Conservation (phyloP, 2,113 vertebrate species). For the Scalopus aquaticus region DNA sequence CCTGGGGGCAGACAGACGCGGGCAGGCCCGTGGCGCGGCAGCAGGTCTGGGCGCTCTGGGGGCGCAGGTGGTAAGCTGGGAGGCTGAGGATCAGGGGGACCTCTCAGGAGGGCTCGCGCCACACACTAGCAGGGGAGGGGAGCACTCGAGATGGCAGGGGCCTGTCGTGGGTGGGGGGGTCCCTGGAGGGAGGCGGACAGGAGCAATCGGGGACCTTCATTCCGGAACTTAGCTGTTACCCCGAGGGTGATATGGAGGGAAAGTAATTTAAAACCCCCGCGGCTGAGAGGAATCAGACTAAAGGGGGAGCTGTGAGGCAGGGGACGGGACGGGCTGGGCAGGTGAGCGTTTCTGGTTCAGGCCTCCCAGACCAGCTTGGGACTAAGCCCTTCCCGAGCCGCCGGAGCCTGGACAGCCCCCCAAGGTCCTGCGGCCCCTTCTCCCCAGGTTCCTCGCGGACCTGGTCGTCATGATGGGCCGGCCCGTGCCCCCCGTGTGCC, state of each 20-base stretch:
- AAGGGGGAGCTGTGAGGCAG: not conserved
- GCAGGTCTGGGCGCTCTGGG: not conserved
- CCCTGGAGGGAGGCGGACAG: not conserved
- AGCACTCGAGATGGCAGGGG: not conserved
- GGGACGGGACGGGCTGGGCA: no score
- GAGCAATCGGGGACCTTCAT: not conserved
- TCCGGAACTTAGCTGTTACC: not conserved
- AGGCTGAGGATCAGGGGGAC: not conserved
- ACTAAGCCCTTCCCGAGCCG: not conserved
- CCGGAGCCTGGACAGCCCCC: not conserved
- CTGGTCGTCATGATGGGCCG: not conserved
- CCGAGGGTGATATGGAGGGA: not conserved
- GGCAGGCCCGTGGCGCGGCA: not conserved
- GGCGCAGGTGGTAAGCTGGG: not conserved
- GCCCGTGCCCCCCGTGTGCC: not conserved
- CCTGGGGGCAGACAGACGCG: not conserved
- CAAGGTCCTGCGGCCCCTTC: not conserved
- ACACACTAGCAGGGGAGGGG: not conserved
- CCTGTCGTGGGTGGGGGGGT: not conserved
- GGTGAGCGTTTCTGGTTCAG: no score
- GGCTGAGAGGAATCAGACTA: not conserved
- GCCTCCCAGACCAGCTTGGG: not conserved
- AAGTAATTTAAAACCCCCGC: not conserved
- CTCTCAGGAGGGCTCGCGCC: not conserved
- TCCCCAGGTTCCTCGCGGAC: slow-evolving; percentile 57